Percentiles rank a stretch among this genome's conserved stretches.
Evolutionary conservation across 2,113 vertebrate species (phyloP).

Genomic region (Carassius auratus): DNA sequence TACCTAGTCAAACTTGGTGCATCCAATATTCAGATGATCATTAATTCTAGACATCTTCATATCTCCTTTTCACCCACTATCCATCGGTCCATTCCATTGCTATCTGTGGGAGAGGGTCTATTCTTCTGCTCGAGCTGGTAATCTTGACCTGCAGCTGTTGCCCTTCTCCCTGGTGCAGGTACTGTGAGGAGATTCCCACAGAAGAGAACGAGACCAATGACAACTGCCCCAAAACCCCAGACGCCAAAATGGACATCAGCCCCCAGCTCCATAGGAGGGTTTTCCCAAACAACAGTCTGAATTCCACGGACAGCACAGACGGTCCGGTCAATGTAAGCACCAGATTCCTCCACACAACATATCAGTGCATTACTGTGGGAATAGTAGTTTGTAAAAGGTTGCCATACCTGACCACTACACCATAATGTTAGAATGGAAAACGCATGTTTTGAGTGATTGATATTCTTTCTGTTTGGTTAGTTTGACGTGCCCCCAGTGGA

Average conservation of each 20-base stretch:
- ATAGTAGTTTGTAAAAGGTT: background rate
- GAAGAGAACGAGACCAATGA: conserved; percentile 93
- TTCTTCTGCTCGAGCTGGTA: conserved; percentile 65
- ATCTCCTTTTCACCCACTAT: background rate
- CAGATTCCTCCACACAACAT: background rate
- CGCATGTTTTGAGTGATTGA: background rate
- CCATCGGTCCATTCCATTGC: background rate
- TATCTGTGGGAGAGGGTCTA: conserved; percentile 43
- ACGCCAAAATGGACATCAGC: conserved; percentile 89
- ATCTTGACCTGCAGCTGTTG: conserved; percentile 75
- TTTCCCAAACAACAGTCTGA: conserved; percentile 84
- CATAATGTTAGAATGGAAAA: background rate
- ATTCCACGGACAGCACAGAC: conserved; percentile 79
- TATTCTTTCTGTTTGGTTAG: conserved; percentile 70
- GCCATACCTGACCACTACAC: background rate
- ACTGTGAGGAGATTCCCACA: conserved; percentile 95
- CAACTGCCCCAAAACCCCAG: conserved; percentile 91
- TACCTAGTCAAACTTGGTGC: background rate
- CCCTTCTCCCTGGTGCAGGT: conserved; percentile 81
- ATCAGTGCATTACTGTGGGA: conserved; percentile 73
- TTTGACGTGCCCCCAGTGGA: conserved; percentile 86
- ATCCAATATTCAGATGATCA: background rate
- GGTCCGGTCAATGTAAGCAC: conserved; percentile 81
- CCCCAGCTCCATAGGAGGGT: conserved; percentile 84
- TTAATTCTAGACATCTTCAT: background rate